Evolutionary conservation across 2,888 invertebrate species (phyloP).

Genomic region (Phymatocera aterrima): DNA sequence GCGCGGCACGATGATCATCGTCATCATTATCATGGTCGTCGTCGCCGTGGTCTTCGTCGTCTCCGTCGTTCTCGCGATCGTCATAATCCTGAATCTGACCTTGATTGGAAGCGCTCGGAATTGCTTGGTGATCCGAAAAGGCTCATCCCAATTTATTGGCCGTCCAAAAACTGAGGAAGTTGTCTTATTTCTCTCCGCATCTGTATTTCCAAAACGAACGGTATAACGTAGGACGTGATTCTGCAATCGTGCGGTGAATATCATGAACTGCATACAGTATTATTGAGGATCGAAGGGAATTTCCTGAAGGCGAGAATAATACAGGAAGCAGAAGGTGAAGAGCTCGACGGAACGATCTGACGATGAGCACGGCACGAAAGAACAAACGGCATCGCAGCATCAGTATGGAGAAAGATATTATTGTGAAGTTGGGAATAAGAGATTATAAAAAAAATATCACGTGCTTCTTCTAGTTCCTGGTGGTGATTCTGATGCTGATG

Average conservation of each 20-base stretch:
- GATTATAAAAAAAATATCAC: not conserved
- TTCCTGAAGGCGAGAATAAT: not conserved
- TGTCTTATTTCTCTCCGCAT: not conserved
- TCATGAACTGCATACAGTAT: no score
- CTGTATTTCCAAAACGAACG: no score
- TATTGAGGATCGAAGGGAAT: no score
- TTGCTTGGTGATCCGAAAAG: not conserved
- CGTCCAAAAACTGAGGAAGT: not conserved
- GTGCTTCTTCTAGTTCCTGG: constrained; percentile 13
- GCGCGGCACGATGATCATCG: not conserved
- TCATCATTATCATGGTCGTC: not conserved
- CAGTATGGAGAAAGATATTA: not conserved
- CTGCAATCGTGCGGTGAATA: no score
- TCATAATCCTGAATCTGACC: no score
- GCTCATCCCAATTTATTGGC: not conserved
- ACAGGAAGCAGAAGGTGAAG: not conserved
- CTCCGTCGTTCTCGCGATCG: no score
- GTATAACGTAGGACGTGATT: no score
- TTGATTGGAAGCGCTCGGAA: constrained; percentile 5
- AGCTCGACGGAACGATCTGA: not conserved
- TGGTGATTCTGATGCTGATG: constrained; percentile 5
- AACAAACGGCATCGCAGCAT: no score
- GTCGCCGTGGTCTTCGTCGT: not conserved
- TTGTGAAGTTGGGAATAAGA: constrained; percentile 11
- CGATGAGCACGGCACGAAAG: not conserved